Conservation (phyloP, 2,797 vertebrate species). For the Phrynocephalus guinanensis region DNA sequence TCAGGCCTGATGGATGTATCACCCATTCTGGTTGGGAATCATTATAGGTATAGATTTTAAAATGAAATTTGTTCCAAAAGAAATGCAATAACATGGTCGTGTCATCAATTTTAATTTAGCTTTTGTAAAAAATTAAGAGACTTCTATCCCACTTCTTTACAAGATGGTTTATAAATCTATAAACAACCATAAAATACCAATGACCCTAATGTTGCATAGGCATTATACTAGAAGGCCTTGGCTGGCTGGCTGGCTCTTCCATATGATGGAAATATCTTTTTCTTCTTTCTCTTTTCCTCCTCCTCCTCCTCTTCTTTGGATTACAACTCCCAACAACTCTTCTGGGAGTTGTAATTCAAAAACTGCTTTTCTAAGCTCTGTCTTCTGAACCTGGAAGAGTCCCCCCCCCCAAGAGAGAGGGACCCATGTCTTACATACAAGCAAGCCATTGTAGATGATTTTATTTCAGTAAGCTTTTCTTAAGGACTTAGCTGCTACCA, state of each 20-base stretch:
- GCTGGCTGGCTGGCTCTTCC: background rate
- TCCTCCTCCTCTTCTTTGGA: too few species aligned
- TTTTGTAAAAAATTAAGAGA: background rate
- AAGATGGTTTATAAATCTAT: background rate
- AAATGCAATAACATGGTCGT: background rate
- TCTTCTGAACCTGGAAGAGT: too few species aligned
- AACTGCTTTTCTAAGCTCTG: too few species aligned
- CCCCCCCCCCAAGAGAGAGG: too few species aligned
- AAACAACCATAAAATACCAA: background rate
- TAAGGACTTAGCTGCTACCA: too few species aligned
- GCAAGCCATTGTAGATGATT: background rate
- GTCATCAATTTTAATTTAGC: constrained; percentile 8
- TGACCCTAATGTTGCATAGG: background rate
- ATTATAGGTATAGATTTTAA: constrained; percentile 14
- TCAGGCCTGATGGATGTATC: background rate
- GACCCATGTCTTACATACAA: background rate
- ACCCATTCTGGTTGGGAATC: constrained; percentile 4
- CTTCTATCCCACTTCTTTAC: background rate
- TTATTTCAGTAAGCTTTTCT: background rate
- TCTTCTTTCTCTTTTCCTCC: background rate
- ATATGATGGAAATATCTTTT: background rate
- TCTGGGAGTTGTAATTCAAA: too few species aligned
- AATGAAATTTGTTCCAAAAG: background rate
- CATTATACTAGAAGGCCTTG: background rate
- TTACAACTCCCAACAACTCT: too few species aligned